phyloP scores from a whole-genome alignment of 2,113 vertebrate species.

The Pseudorectes ferrugineus region DNA sequence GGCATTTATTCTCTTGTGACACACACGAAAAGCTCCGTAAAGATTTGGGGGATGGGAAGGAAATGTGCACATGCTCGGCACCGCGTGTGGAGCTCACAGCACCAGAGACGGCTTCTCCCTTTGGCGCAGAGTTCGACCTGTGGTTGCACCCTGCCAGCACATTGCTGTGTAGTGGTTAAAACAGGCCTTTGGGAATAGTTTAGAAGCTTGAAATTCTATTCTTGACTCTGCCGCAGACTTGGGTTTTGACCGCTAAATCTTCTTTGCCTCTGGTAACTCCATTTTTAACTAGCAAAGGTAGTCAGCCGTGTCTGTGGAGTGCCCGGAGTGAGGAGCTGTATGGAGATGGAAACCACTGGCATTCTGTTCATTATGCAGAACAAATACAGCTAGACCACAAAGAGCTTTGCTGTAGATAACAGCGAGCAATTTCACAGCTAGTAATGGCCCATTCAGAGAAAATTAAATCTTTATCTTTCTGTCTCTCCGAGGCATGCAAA shows the following conservation, averaged over 20 bases:
- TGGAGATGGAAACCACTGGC: constrained; percentile 55
- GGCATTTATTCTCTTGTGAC: constrained; percentile 38
- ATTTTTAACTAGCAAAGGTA: constrained; percentile 34
- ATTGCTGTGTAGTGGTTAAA: constrained; percentile 31
- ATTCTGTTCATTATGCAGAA: constrained; percentile 59
- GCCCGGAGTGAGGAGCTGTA: neutral
- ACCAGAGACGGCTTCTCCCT: neutral
- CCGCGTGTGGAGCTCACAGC: neutral
- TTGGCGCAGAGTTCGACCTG: neutral
- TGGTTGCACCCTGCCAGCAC: neutral
- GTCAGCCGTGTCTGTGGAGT: neutral
- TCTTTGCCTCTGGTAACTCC: constrained; percentile 51
- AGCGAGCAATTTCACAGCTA: constrained; percentile 22
- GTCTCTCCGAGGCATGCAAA: constrained; percentile 18
- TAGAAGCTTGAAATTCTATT: constrained; percentile 26
- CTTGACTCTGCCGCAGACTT: constrained; percentile 37
- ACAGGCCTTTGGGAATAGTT: constrained; percentile 13
- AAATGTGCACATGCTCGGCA: neutral
- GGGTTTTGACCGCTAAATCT: constrained; percentile 39
- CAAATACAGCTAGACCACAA: constrained; percentile 49
- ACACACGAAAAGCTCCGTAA: neutral
- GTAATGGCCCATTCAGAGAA: constrained; percentile 27
- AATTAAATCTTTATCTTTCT: constrained; percentile 43
- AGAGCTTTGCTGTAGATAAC: constrained; percentile 39
- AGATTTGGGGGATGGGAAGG: neutral